Base-by-base conservation (phyloP, 2,888 invertebrate genomes). In the Caradrina clavipalpis region DNA sequence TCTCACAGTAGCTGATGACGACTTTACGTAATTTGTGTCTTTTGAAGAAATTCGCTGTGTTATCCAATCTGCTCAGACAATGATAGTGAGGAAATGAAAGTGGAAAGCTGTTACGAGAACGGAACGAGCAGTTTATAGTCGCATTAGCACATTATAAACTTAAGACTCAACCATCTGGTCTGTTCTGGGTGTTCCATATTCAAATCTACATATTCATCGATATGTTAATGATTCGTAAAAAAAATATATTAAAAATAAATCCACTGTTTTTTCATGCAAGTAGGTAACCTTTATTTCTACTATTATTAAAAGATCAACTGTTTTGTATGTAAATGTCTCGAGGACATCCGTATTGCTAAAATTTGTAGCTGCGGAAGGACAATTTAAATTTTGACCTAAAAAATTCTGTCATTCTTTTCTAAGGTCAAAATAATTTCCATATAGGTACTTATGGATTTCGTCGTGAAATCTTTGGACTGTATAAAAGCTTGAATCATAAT, bases 61-160 rank as follows among this genome's bases (percentile, higher is more conserved):
- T 95, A 95, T 94, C 91, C 95, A 95, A 95, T 92, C 90, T 85
- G 85, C 89, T 90, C 93, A 94, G 92, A 95, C 95, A 95, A 95
- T 95, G 94, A 93, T 92, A 90, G 89, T 90, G 91, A 92, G 93
- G 92, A 93, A 95, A 94, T 89, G 95, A 95, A 95, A 95, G 94
- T 94, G 91, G 92, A 94, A 94, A 94, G 93, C 89, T 89, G 88
- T 94, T 94, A 92, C 94, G 94, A 91, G 89, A 89, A 90, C 92
- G 90, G 88, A 92, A 90, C 89, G 87, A 67, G 86, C 83, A 83
- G 84, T 84, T 86, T 87, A 84, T 87, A 87, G 86, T 86, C 87
- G 84, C 86, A 86, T 88, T 88, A 83, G 76, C 80, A 82, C 84
- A 80, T 83, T 73, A 57, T 65, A 76, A 71, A 68, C 58, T 75